phyloP scores from a whole-genome alignment of 2,113 vertebrate genomes.

The Bubo blakistoni region DNA sequence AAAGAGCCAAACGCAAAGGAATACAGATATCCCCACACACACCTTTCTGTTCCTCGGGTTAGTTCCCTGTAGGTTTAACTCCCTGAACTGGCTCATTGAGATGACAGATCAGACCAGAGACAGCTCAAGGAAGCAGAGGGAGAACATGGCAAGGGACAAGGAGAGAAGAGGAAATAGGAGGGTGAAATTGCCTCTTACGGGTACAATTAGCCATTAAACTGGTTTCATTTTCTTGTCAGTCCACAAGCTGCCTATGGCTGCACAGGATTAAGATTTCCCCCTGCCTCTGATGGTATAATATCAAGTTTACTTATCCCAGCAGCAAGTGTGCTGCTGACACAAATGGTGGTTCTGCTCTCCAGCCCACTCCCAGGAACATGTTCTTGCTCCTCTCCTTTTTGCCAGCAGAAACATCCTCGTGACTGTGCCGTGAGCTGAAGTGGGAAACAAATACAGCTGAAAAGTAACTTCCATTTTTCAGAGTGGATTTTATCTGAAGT shows the following conservation, averaged over 20 bases:
- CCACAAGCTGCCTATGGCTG: background rate
- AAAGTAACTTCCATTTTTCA: background rate
- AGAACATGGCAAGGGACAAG: background rate
- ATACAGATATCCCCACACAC: accelerated
- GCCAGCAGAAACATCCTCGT: background rate
- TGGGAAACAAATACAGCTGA: background rate
- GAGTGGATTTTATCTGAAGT: background rate
- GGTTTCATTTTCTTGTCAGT: background rate
- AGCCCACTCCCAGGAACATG: accelerated
- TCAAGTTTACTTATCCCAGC: background rate
- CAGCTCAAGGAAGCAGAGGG: background rate
- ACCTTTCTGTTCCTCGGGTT: background rate
- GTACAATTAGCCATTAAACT: background rate
- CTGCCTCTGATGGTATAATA: background rate
- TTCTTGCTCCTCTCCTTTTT: background rate
- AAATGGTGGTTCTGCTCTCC: background rate
- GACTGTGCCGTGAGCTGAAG: background rate
- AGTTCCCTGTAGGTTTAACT: background rate
- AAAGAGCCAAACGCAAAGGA: background rate
- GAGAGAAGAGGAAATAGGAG: background rate
- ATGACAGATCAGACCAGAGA: background rate
- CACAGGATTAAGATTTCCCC: background rate
- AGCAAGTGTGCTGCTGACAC: background rate
- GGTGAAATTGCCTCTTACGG: background rate
- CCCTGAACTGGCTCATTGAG: background rate